Conservation (phyloP, 2,888 invertebrate genomes). For the Tupiocoris notatus region DNA sequence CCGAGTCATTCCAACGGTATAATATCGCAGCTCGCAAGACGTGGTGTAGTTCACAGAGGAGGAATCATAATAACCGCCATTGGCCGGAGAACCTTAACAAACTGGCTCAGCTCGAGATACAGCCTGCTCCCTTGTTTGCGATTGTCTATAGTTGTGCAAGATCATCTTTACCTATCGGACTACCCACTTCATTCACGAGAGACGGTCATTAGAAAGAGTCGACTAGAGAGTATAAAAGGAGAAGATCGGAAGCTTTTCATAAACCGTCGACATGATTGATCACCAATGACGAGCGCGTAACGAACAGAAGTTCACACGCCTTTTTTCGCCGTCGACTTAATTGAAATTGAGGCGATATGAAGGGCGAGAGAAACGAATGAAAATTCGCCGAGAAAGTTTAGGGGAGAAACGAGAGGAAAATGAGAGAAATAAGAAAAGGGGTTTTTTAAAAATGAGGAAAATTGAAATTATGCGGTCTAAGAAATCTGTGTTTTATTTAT, state of each 20-base stretch:
- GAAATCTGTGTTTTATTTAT: too few relatives aligned
- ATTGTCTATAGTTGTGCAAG: slow-evolving; percentile 35
- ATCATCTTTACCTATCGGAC: slow-evolving; percentile 27
- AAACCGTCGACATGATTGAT: slow-evolving; percentile 28
- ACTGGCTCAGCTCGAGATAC: slow-evolving; percentile 15
- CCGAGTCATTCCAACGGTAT: slow-evolving; percentile 31
- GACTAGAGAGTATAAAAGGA: not conserved
- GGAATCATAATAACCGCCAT: slow-evolving; percentile 30
- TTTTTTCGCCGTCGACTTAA: not conserved
- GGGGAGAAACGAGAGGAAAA: too few relatives aligned
- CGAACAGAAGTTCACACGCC: slow-evolving; percentile 12
- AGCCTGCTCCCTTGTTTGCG: slow-evolving; percentile 23
- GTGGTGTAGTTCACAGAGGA: not conserved
- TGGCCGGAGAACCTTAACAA: slow-evolving; percentile 16
- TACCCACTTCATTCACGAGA: slow-evolving; percentile 34
- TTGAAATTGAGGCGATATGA: not conserved
- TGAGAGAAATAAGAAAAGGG: too few relatives aligned
- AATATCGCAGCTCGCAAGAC: not conserved
- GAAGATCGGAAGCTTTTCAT: not conserved
- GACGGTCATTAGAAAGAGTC: slow-evolving; percentile 9
- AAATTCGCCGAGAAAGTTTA: too few relatives aligned
- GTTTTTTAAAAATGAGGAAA: too few relatives aligned
- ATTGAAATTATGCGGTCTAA: too few relatives aligned
- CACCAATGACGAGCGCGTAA: slow-evolving; percentile 3
- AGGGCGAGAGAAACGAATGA: not conserved